phyloP scores from a whole-genome alignment of 2,113 vertebrate species.

The Amphiprion percula region DNA sequence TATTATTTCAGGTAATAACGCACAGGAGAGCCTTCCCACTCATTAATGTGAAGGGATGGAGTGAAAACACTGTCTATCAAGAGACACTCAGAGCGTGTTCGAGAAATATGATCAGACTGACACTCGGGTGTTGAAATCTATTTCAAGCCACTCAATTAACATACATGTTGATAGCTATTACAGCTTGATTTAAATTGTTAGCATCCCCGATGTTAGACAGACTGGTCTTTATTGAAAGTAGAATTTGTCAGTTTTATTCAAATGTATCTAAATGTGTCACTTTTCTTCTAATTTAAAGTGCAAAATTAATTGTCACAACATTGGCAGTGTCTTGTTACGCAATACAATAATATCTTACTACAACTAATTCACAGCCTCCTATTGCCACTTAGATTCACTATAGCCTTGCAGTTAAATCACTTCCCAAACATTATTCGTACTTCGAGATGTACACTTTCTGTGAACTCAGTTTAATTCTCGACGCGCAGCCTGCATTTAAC shows the following conservation, averaged over 20 bases:
- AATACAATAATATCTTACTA: constrained; percentile 21
- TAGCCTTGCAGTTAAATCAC: constrained; percentile 11
- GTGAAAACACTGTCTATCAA: constrained; percentile 80
- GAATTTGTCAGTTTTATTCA: constrained; percentile 27
- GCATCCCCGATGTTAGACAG: background rate
- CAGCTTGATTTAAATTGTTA: constrained; percentile 67
- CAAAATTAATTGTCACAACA: constrained; percentile 44
- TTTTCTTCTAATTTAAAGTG: constrained; percentile 41
- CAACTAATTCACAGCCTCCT: constrained; percentile 5
- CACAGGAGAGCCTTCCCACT: constrained; percentile 91
- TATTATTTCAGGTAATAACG: constrained; percentile 99
- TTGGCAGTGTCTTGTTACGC: constrained; percentile 22
- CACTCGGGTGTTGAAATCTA: constrained; percentile 68
- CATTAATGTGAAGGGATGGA: constrained; percentile 89
- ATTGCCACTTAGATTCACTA: constrained; percentile 18
- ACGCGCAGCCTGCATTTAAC: constrained; percentile 60
- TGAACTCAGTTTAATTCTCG: constrained; percentile 55
- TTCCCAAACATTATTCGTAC: background rate
- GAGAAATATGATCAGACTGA: constrained; percentile 74
- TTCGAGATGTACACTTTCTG: constrained; percentile 27
- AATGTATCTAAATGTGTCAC: constrained; percentile 7
- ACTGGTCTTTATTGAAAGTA: constrained; percentile 3
- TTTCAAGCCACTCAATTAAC: constrained; percentile 79
- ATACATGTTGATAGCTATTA: constrained; percentile 72
- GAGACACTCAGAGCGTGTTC: constrained; percentile 74